Evolutionary conservation across 1,140 invertebrate genomes (phyloP), one percentile per base, ranked within the genome.

Genomic region (Globodera rostochiensis): DNA sequence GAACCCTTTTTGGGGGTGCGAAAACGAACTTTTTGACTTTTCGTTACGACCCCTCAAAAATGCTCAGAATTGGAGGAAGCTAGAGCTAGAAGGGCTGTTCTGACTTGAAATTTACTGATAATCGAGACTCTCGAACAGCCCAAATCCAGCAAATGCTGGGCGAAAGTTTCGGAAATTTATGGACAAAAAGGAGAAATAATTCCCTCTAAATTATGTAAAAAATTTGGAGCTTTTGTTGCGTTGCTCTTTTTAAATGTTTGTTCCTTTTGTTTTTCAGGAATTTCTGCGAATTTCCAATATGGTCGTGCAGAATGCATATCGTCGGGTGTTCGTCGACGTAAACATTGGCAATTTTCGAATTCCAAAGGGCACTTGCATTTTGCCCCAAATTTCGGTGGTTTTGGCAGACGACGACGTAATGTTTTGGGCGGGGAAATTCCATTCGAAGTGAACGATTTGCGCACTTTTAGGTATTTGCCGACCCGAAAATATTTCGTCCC

Each of bases 401-500:
- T 57, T 83, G 25, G 80, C 80, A 45, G 80, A 85, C 25, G 60
- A 60, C 25, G 66, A 83, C 6, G 91, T 96, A 0, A 64, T 19
- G 11, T 57, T 21, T 45, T 53, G 80, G 53, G 15, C 73, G 13
- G 60, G 60, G 60, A 21, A 21, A 45, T 21, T 8, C 15, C 19
- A 21, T 69, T 45, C 3, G 5, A 11, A 21, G 8, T 69, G n/a
- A 71, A 36, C 11, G 7, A 11, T 25, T 15, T 19, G n/a, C 15
- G 11, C 7, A 46, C 9, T 64, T 80, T 80, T 69, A 82, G 69
- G 77, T 82, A 19, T 82, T 83, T 46, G 21, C 36, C 15, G 60
- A 74, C 74, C 81, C 81, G 19, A 75, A 84, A 50, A 47, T 49
- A 21, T 82, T 82, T 47, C 60, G 83, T n/a, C 81, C 81, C 6